phyloP scores from a whole-genome alignment of 2,888 invertebrate genomes.

The Ichneumon xanthorius region DNA sequence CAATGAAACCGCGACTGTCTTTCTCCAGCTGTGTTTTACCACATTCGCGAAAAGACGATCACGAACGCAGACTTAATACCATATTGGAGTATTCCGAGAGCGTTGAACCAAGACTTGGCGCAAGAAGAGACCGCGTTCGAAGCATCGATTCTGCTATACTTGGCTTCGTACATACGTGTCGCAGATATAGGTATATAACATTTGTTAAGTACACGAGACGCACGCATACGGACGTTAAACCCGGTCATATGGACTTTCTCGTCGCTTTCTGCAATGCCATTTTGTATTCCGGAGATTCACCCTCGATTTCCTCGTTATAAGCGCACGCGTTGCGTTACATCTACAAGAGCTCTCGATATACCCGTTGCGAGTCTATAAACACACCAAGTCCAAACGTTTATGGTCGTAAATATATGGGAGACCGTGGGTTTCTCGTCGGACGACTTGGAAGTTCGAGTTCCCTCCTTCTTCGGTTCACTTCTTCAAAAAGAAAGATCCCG shows the following conservation, averaged over 20 bases:
- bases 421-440: slow-evolving; percentile 37
- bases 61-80: neutral
- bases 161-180: slow-evolving; percentile 4
- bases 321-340: slow-evolving; percentile 62
- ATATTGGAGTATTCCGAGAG: slow-evolving; percentile 26
- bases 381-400: slow-evolving; percentile 41
- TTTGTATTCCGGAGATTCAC: slow-evolving; percentile 79
- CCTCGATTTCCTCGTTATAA: slow-evolving; percentile 76
- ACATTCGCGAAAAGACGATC: slow-evolving; percentile 21
- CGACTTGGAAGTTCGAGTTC: slow-evolving; percentile 15
- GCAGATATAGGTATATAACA: neutral
- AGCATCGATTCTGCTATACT: slow-evolving; percentile 33
- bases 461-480: neutral
- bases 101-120: slow-evolving; percentile 10
- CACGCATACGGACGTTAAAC: slow-evolving; percentile 74
- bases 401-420: slow-evolving; percentile 58
- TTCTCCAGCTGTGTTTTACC: slow-evolving; percentile 5
- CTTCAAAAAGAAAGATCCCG: slow-evolving; percentile 42
- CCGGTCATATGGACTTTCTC: slow-evolving; percentile 77
- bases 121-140: slow-evolving; percentile 1
- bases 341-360: slow-evolving; percentile 38
- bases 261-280: slow-evolving; percentile 79
- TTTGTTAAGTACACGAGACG: slow-evolving; percentile 16
- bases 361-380: slow-evolving; percentile 26
- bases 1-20: slow-evolving; percentile 8